Conservation (phyloP, 2,888 invertebrate genomes). For the Diploptera punctata region DNA sequence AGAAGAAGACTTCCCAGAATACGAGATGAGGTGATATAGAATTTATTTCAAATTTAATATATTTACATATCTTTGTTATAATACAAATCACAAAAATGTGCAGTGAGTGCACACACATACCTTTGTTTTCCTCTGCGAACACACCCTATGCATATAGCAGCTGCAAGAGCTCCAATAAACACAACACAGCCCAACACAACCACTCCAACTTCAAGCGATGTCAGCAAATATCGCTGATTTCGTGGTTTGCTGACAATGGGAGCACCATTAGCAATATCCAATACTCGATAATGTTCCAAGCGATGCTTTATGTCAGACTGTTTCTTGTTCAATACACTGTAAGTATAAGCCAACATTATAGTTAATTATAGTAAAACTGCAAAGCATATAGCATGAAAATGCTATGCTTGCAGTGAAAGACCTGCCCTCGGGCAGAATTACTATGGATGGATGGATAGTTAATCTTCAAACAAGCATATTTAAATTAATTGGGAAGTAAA, state of each 20-base stretch:
- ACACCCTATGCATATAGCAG: constrained; percentile 80
- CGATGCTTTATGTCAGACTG: constrained; percentile 48
- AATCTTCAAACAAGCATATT: neutral
- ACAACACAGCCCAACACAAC: constrained; percentile 82
- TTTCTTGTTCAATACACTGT: constrained; percentile 39
- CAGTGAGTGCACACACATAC: too few relatives aligned
- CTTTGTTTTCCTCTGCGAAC: constrained; percentile 57
- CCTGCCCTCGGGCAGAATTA: too few relatives aligned
- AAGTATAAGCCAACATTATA: neutral
- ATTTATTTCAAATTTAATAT: too few relatives aligned
- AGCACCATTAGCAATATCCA: constrained; percentile 65
- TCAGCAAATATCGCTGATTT: constrained; percentile 59
- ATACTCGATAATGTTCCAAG: constrained; percentile 69
- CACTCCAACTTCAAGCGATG: constrained; percentile 80
- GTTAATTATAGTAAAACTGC: too few relatives aligned
- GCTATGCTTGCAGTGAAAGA: too few relatives aligned
- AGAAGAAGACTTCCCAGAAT: too few relatives aligned
- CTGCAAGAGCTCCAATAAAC: constrained; percentile 79
- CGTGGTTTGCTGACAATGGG: constrained; percentile 54
- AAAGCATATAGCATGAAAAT: too few relatives aligned
- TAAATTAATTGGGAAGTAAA: neutral
- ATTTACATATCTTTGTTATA: too few relatives aligned
- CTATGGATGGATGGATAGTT: too few relatives aligned
- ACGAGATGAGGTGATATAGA: too few relatives aligned
- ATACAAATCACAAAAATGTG: too few relatives aligned